Evolutionary conservation across 2,797 vertebrate genomes (phyloP).

Genomic region (Balearica regulorum): DNA sequence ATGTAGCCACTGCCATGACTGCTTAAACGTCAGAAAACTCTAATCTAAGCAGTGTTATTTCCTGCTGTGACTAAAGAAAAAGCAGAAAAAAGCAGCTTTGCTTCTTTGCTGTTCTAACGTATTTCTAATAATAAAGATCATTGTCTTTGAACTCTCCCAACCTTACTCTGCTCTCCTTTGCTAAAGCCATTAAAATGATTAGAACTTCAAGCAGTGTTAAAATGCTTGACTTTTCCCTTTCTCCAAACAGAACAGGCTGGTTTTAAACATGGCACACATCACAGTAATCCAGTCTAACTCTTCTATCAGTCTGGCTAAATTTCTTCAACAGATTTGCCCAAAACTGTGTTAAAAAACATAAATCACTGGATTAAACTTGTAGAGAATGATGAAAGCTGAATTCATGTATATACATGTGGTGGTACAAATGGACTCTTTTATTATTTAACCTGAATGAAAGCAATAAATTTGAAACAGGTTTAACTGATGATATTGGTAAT

Average conservation of each 20-base stretch:
- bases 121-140: conserved; percentile 66
- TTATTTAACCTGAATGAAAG: conserved; percentile 82
- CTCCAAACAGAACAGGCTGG: conserved; percentile 43
- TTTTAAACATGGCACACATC: conserved; percentile 66
- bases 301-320: conserved; percentile 71
- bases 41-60: conserved; percentile 51
- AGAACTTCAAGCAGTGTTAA: conserved; percentile 61
- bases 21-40: conserved; percentile 46
- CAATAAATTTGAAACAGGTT: conserved; percentile 85
- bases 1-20: conserved; percentile 31
- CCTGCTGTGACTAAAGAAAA: conserved; percentile 57
- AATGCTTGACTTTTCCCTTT: conserved; percentile 48
- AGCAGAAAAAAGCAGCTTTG: conserved; percentile 43
- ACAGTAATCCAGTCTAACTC: conserved; percentile 66
- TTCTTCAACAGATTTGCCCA: conserved; percentile 74
- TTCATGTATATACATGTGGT: conserved; percentile 80
- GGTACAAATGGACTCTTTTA: conserved; percentile 81
- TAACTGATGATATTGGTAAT: conserved; percentile 79
- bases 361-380: conserved; percentile 81
- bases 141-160: conserved; percentile 65
- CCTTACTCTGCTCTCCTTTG: conserved; percentile 62
- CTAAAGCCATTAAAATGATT: conserved; percentile 71
- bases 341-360: conserved; percentile 78
- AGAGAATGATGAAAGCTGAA: conserved; percentile 79
- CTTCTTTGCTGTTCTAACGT: conserved; percentile 42